Evolutionary conservation across 2,888 invertebrate species (phyloP).

Genomic region (Nomada ruficornis): DNA sequence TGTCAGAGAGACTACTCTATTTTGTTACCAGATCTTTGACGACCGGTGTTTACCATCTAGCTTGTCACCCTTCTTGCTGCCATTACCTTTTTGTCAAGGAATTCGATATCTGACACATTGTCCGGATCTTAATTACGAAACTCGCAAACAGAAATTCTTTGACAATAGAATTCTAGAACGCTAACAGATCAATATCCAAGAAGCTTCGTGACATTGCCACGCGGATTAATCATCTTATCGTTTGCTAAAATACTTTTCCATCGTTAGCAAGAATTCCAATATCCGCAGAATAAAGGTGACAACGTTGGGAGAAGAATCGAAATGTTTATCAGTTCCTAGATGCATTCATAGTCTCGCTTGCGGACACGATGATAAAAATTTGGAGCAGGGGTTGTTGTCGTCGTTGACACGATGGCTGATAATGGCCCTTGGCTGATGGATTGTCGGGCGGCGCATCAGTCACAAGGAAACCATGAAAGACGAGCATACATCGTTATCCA

Average conservation of each 20-base stretch:
- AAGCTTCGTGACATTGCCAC: no score
- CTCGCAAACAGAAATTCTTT: not conserved
- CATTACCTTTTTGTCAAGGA: slow-evolving; percentile 3
- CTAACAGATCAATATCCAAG: not conserved
- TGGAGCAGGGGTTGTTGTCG: slow-evolving; percentile 35
- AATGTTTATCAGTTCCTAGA: not conserved
- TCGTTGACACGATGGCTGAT: slow-evolving; percentile 56
- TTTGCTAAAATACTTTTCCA: no score
- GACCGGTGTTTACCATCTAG: not conserved
- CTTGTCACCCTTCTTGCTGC: not conserved
- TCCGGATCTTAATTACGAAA: not conserved
- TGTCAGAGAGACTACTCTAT: not conserved
- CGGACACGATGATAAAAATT: slow-evolving; percentile 7
- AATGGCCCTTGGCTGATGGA: slow-evolving; percentile 56
- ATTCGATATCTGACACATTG: not conserved
- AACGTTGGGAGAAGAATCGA: not conserved
- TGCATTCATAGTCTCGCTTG: slow-evolving; percentile 16
- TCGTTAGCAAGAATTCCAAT: no score
- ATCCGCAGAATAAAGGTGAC: no score
- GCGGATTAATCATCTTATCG: no score
- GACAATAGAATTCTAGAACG: not conserved
- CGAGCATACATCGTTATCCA: slow-evolving; percentile 45
- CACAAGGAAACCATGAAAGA: slow-evolving; percentile 35
- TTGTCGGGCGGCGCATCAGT: slow-evolving; percentile 42
- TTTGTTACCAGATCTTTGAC: not conserved